Conservation (phyloP, 2,113 vertebrate genomes). For the Murina feae region DNA sequence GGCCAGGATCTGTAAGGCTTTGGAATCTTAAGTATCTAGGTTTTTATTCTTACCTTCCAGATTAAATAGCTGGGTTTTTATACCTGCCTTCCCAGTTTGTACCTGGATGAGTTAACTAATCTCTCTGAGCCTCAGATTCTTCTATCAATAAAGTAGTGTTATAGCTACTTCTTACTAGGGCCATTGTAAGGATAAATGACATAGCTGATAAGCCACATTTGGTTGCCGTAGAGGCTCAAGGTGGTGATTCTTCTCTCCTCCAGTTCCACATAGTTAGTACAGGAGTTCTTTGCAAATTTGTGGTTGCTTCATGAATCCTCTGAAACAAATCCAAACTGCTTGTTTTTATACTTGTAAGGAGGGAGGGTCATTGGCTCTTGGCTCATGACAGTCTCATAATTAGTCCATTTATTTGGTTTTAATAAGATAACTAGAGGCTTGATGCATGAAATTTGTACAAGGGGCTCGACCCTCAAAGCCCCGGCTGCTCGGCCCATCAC, state of each 20-base stretch:
- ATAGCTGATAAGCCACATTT: neutral
- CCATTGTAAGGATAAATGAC: neutral
- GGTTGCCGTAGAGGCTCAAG: neutral
- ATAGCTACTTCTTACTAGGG: neutral
- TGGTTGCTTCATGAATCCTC: neutral
- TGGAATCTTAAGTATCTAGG: neutral
- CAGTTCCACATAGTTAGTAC: neutral
- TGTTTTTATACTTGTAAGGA: neutral
- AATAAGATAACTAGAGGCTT: neutral
- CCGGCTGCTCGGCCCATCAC: no score
- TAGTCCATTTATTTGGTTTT: neutral
- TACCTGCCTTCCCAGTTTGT: neutral
- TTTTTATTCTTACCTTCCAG: neutral
- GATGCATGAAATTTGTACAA: no score
- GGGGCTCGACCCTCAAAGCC: no score
- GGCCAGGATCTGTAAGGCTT: neutral
- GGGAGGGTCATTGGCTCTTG: neutral
- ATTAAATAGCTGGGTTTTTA: neutral
- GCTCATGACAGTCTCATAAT: neutral
- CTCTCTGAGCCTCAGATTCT: neutral
- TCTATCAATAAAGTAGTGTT: neutral
- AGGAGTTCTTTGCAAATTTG: neutral
- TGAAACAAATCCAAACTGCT: neutral
- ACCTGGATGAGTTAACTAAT: neutral
- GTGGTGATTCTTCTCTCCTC: neutral